Percentiles rank a stretch among this genome's conserved stretches.
These are phyloP conservation scores for Tinea semifulvella DNA, from an alignment of 2,888 invertebrate species.

Conservation along the genomic window DNA sequence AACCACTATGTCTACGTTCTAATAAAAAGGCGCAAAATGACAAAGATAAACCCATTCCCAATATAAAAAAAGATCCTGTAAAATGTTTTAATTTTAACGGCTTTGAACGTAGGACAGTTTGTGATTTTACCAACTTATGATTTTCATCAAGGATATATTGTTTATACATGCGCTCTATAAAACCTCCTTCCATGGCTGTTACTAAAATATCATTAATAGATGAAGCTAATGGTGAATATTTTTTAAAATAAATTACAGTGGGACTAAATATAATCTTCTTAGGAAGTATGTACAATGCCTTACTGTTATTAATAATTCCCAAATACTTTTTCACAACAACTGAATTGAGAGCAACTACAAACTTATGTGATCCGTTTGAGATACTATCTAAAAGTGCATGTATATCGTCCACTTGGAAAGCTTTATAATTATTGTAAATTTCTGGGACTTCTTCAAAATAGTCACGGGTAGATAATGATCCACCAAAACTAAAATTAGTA, in stretches of 20 bases:
- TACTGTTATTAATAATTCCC: not conserved
- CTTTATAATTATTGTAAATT: not conserved
- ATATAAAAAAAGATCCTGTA: not conserved
- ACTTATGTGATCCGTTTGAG: not conserved
- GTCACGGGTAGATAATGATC: not conserved
- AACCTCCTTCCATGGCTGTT: not conserved
- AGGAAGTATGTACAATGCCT: not conserved
- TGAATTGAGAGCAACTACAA: not conserved
- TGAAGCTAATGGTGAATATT: not conserved
- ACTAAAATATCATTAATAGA: not conserved
- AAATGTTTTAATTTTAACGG: not conserved
- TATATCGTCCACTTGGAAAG: not conserved
- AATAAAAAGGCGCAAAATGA: no score
- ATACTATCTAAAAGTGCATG: not conserved
- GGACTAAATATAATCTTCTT: not conserved
- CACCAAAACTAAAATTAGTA: not conserved
- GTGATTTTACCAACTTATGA: not conserved
- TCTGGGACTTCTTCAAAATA: not conserved
- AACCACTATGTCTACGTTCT: no score
- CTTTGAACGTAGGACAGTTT: not conserved
- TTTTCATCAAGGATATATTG: not conserved
- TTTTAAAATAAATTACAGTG: not conserved
- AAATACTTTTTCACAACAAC: not conserved
- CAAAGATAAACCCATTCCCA: not conserved
- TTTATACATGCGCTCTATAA: not conserved